phyloP scores from a whole-genome alignment of 2,797 vertebrate species.

The Euphonia xanthogaster region DNA sequence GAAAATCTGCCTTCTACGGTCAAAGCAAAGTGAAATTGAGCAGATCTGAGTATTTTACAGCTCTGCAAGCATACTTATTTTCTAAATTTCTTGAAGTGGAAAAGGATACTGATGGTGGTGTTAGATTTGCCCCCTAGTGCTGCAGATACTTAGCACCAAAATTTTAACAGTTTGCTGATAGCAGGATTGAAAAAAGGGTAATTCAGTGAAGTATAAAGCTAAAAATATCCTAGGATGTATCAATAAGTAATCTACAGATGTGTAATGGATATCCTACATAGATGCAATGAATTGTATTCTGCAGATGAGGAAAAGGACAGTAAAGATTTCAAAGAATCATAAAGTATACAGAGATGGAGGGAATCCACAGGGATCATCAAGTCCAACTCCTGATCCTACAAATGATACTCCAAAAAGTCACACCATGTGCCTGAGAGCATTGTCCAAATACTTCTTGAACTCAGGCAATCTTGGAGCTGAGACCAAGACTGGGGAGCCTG shows the following conservation, averaged over 20 bases:
- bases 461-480: not conserved
- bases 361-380: rapidly evolving
- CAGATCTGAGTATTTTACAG: not conserved
- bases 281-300: not conserved
- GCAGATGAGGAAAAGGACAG: not conserved
- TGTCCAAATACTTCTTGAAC: not conserved
- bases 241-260: not conserved
- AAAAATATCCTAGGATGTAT: not conserved
- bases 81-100: not conserved
- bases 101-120: not conserved
- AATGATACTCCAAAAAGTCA: not conserved
- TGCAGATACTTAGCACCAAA: not conserved
- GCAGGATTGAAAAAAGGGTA: not conserved
- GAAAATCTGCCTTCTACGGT: not conserved
- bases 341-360: not conserved
- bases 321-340: not conserved
- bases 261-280: not conserved
- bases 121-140: not conserved
- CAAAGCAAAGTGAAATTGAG: not conserved
- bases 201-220: not conserved
- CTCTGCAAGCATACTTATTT: not conserved
- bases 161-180: not conserved
- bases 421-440: not conserved
- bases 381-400: not conserved
- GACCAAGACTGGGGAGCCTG: not conserved